phyloP scores from a whole-genome alignment of 2,113 vertebrate species.

The Phalacrocorax aristotelis region DNA sequence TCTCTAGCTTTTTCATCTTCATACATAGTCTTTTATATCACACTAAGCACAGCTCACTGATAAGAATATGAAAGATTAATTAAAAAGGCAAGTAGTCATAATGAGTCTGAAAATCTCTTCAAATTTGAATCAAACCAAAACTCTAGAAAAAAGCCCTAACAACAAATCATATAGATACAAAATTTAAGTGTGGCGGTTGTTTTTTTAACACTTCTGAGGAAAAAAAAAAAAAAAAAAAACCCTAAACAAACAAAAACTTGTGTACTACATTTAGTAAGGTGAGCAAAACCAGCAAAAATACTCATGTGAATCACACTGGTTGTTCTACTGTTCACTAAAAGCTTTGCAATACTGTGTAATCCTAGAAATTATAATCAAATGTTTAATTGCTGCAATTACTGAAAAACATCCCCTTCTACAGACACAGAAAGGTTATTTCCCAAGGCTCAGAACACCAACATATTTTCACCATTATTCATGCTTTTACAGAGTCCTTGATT shows the following conservation, averaged over 20 bases:
- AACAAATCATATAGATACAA: background rate
- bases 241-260: background rate
- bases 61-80: background rate
- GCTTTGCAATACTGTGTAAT: background rate
- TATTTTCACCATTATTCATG: background rate
- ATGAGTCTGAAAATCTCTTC: background rate
- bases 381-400: background rate
- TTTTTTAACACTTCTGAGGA: background rate
- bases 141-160: background rate
- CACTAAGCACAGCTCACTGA: background rate
- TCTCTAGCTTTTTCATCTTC: background rate
- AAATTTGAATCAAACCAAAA: background rate
- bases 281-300: background rate
- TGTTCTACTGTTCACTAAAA: background rate
- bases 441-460: background rate
- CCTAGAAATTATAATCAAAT: background rate
- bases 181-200: background rate
- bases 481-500: background rate
- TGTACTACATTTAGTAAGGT: background rate
- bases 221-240: background rate
- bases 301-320: background rate
- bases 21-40: background rate
- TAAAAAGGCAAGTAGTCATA: background rate
- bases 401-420: background rate
- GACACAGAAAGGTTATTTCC: background rate